A percentile compares a stretch with the other conserved stretches of the same genome.
Evolutionary conservation across 2,888 invertebrate genomes (phyloP).

Genomic region (Platynereis dumerilii): DNA sequence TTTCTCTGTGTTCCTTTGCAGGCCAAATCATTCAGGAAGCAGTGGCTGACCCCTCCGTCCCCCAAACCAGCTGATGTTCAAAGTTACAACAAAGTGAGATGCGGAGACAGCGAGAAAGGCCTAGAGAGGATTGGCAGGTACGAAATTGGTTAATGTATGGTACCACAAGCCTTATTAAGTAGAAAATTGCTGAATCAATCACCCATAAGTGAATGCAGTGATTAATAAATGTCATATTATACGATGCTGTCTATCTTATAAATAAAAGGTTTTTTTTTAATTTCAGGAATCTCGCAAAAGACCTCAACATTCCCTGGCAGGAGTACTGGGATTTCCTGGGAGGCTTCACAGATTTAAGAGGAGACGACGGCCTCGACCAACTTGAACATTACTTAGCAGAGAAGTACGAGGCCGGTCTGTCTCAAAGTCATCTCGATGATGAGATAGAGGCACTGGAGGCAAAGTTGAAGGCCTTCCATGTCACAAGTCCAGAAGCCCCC

Average conservation of each 20-base stretch:
- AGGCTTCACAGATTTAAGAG: slow-evolving; percentile 79
- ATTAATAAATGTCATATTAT: too few species aligned
- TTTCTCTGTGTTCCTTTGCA: slow-evolving; percentile 38
- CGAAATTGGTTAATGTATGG: too few species aligned
- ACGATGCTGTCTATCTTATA: too few species aligned
- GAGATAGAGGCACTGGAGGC: background rate
- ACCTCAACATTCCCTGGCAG: slow-evolving; percentile 71
- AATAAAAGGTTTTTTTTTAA: too few species aligned
- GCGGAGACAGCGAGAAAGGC: slow-evolving; percentile 83
- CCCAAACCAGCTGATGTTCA: slow-evolving; percentile 40
- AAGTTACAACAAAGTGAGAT: slow-evolving; percentile 47
- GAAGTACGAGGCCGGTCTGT: slow-evolving; percentile 25
- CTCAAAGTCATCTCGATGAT: background rate
- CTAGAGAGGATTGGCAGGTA: slow-evolving; percentile 77
- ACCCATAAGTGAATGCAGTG: too few species aligned
- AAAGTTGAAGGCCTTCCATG: background rate
- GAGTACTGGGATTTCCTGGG: slow-evolving; percentile 94
- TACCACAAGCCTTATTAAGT: too few species aligned
- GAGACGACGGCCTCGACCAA: slow-evolving; percentile 74
- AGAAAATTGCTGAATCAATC: too few species aligned
- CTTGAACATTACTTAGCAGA: slow-evolving; percentile 77
- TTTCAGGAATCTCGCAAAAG: slow-evolving; percentile 54
- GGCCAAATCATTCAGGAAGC: slow-evolving; percentile 58
- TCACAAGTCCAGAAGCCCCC: background rate
- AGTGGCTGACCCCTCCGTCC: slow-evolving; percentile 85